phyloP scores from a whole-genome alignment of 1,140 invertebrate genomes.

The Papilio xuthus region DNA sequence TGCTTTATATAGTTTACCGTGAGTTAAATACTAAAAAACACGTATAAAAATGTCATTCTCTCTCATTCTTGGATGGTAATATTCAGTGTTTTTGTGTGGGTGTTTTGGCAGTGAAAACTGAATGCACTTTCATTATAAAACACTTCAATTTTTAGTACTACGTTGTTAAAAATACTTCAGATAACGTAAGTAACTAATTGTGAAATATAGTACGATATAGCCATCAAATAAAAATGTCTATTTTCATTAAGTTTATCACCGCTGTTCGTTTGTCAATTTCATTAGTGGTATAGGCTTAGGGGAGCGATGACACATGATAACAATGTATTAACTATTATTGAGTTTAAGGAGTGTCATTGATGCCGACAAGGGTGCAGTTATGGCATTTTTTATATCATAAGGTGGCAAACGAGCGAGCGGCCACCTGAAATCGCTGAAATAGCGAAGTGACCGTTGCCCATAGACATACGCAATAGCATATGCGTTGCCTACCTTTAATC shows the following conservation, averaged over 20 bases:
- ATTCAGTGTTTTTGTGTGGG: no score
- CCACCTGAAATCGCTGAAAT: no score
- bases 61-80: no score
- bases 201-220: background rate
- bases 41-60: no score
- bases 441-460: no score
- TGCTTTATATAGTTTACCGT: background rate
- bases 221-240: conserved; percentile 11
- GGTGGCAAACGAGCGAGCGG: no score
- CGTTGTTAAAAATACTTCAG: background rate
- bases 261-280: conserved; percentile 6
- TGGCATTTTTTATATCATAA: background rate
- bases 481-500: no score
- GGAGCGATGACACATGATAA: conserved; percentile 22
- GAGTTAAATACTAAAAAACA: background rate
- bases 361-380: background rate
- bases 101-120: no score
- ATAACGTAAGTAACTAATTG: background rate
- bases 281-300: conserved; percentile 19
- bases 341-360: conserved; percentile 22
- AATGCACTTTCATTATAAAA: no score
- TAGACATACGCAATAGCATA: no score
- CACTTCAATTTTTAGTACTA: background rate
- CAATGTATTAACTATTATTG: conserved; percentile 18
- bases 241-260: conserved; percentile 24